Base-by-base conservation (phyloP, 2,113 vertebrate genomes). In the Centropristis striata region DNA sequence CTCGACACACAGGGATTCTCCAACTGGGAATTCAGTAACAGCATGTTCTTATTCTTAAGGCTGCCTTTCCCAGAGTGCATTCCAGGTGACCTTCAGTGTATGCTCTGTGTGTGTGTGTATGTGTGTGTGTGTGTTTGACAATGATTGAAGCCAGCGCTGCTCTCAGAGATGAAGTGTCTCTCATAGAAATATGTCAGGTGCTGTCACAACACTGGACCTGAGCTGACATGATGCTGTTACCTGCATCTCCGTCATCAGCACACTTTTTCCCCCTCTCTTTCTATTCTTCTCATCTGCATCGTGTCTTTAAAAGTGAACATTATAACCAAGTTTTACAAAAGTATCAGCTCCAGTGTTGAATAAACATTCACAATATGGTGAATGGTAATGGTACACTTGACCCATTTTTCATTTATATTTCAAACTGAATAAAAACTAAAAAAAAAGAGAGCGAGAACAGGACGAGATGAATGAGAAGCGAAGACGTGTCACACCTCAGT, bases 141-240 rank as follows among this genome's bases (percentile, higher is more conserved):
- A 25, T 84, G 88, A 92, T 71, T 54, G 71, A 84, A 55, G 64
- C 63, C 39, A 15, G 27, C 13, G 63, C 21, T 15, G 41, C 13
- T 60, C 55, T 58, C 5, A 4, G 41, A 83, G 88, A 90, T 83
- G 71, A 88, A 87, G 79, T 69, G 72, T 51, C 69, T 84, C 50
- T 71, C 60, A 75, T 42, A 57, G 64, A 37, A 9, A 28, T 55
- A 70, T 84, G 85, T 90, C 90, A 85, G 75, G 46, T 42, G 76
- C 68, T 81, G 87, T 90, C 88, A 92, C 78, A 90, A 88, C 81
- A 82, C 54, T 55, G 65, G 71, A 50, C 80, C 36, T 54, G 64
- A 79, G 75, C 80, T 36, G 58, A 70, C 60, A 44, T 65, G 82
- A 88, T 78, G 85, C 75, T 41, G 75, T 58, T 63, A 79, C 73